Conservation (phyloP, 2,113 vertebrate species). For the Arizona elegans region DNA sequence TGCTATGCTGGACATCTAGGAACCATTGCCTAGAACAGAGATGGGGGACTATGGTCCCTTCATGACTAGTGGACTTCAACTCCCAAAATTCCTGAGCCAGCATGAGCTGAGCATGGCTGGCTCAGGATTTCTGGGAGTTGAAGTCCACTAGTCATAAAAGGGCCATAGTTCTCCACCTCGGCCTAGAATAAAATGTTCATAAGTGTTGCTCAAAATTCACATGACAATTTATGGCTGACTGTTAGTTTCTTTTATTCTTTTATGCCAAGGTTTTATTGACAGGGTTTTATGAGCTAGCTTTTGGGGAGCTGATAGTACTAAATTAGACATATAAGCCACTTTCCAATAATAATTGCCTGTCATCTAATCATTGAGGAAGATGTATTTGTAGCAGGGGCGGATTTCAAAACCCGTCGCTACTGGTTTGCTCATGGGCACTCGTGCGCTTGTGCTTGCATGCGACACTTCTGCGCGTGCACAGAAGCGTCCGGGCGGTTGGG, state of each 20-base stretch:
- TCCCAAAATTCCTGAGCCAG: neutral
- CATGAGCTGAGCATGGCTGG: too few relatives aligned
- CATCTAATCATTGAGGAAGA: neutral
- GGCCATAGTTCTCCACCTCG: neutral
- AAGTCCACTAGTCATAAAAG: neutral
- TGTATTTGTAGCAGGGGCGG: neutral
- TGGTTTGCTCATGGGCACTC: too few relatives aligned
- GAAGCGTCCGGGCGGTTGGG: too few relatives aligned
- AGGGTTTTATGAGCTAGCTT: neutral
- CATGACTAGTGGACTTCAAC: too few relatives aligned
- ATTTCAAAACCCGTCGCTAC: too few relatives aligned
- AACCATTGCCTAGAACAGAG: neutral
- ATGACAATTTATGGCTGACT: neutral
- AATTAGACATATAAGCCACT: neutral
- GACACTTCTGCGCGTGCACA: too few relatives aligned
- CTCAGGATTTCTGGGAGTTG: neutral
- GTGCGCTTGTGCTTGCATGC: too few relatives aligned
- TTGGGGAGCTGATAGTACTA: neutral
- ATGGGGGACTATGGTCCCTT: too few relatives aligned
- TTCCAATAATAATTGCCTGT: neutral
- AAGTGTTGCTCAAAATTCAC: neutral
- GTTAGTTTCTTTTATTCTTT: neutral
- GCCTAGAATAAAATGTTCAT: neutral
- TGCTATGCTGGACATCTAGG: neutral
- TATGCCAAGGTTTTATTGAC: neutral